Percentiles rank a stretch among this genome's conserved stretches.
Evolutionary conservation across 2,797 vertebrate species (phyloP).

Genomic region (Merluccius polli): DNA sequence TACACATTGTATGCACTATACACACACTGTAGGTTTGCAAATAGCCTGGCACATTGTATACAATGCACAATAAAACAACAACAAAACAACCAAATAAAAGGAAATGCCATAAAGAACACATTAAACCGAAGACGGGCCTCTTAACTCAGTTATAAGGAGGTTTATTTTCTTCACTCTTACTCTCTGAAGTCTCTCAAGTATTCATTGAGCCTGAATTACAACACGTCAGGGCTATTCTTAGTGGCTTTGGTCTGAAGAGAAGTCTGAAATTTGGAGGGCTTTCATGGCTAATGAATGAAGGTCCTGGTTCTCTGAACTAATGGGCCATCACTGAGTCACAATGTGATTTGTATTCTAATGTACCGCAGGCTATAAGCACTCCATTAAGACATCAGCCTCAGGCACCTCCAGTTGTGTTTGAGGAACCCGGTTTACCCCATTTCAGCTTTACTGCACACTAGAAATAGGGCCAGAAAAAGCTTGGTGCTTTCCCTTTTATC

Average conservation of each 20-base stretch:
- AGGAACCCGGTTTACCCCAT: conserved; percentile 31
- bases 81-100: no score
- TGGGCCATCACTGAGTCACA: conserved; percentile 16
- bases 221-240: not conserved
- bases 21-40: no score
- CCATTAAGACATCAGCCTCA: conserved; percentile 27
- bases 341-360: conserved; percentile 22
- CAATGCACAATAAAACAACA: no score
- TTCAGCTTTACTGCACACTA: conserved; percentile 22
- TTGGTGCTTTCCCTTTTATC: conserved; percentile 35
- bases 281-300: conserved; percentile 26
- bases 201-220: not conserved
- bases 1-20: no score
- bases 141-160: no score
- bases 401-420: conserved; percentile 43
- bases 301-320: conserved; percentile 25
- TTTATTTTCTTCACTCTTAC: no score
- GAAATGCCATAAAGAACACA: no score
- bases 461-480: conserved; percentile 56
- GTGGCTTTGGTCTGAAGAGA: conserved; percentile 7
- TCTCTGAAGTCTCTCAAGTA: no score
- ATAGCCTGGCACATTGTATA: no score
- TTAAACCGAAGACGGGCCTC: no score
- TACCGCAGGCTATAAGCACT: conserved; percentile 4
- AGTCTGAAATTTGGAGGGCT: conserved; percentile 28